Base-by-base conservation (phyloP, 2,888 invertebrate species). In the Sicus ferrugineus region DNA sequence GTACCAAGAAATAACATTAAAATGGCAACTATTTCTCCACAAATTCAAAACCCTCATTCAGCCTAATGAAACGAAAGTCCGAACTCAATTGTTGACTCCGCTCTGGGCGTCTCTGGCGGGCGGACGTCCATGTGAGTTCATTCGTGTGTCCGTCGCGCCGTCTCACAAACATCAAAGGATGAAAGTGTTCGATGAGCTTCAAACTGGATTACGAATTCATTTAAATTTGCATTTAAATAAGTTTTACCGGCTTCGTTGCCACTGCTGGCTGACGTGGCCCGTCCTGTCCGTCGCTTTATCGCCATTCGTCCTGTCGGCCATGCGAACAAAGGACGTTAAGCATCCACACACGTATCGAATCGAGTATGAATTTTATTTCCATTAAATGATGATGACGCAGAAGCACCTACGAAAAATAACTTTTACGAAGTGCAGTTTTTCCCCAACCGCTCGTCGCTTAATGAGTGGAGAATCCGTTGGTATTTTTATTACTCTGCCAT, bases 221-320 rank as follows among this genome's bases (percentile, higher is more conserved):
- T 82, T 81, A 81, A 81, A 81, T 81, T 81, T 81, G 77, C 82
- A 81, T 81, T 81, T 81, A 81, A 81, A 81, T 81, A 79, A 82
- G 79, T 74, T 54, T 46, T 48, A 19, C 23, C 34, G 38, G 38
- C 65, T 30, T 52, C 54, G 34, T 34, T 38, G 34, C n/a, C 52
- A 26, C 28, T 19, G 52, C 26, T 30, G 52, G n/a, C 14, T 30
- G 28, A 31, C 34, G 19, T 31, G 34, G 31, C 14, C 31, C 21
- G 14, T 54, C 19, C 34, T 21, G 38, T 21, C 11, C n/a, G n/a
- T n/a, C n/a, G n/a, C n/a, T n/a, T 5, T 19, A 48, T 5, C n/a
- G 6, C 6, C n/a, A 48, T n/a, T 21, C 23, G 16, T 61, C 38
- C 38, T 42, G 21, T 54, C 23, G 26, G 38, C 30, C 48, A 19